phyloP scores from a whole-genome alignment of 2,888 invertebrate genomes.

The Chesias legatella region DNA sequence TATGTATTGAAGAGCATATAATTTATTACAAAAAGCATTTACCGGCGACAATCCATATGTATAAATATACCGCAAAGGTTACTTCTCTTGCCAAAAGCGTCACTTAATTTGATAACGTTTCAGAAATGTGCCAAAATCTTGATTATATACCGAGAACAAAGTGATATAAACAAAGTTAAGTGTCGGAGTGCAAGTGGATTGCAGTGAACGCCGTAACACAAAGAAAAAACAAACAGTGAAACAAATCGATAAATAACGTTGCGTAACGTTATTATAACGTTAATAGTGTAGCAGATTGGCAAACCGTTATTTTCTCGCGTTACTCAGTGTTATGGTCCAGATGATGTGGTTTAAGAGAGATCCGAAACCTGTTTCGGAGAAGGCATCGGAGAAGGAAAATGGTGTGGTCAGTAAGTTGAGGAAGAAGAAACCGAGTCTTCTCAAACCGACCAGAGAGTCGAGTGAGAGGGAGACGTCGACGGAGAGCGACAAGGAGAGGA shows the following conservation, averaged over 20 bases:
- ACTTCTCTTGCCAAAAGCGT: constrained; percentile 38
- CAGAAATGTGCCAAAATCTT: constrained; percentile 22
- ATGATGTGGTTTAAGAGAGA: constrained; percentile 78
- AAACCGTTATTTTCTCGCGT: constrained; percentile 3
- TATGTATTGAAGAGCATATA: no score
- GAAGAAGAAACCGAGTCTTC: constrained; percentile 61
- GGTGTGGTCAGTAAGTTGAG: constrained; percentile 61
- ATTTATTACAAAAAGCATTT: constrained; percentile 23
- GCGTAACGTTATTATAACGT: not conserved
- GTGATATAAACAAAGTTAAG: constrained; percentile 13
- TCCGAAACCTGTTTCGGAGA: constrained; percentile 61
- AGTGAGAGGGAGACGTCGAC: constrained; percentile 72
- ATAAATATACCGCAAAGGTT: constrained; percentile 18
- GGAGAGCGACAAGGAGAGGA: constrained; percentile 70
- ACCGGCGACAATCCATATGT: constrained; percentile 34
- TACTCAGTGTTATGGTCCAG: constrained; percentile 30
- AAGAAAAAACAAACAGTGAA: constrained; percentile 7
- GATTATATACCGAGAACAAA: constrained; percentile 1
- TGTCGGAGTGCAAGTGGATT: constrained; percentile 9
- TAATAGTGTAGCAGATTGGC: no score
- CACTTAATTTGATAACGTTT: constrained; percentile 30
- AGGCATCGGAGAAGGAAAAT: constrained; percentile 49
- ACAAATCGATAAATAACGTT: not conserved
- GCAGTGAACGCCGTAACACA: constrained; percentile 10
- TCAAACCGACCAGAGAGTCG: constrained; percentile 68